phyloP scores from a whole-genome alignment of 1,140 invertebrate species.

The Neodiprion pinetum region DNA sequence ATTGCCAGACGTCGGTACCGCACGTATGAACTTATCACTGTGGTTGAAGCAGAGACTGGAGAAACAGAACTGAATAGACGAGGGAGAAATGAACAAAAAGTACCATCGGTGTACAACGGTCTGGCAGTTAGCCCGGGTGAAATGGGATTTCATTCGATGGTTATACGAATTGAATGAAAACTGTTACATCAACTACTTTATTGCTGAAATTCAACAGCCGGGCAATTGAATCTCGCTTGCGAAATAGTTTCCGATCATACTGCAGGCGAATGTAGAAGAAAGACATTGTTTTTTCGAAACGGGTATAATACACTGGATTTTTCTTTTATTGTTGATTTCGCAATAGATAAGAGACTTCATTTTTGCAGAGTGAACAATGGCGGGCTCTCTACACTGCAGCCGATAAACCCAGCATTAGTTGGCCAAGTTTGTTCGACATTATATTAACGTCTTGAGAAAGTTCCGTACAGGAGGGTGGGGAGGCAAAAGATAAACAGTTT shows the following conservation, averaged over 20 bases:
- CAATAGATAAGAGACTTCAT: no score
- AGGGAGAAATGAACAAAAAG: no score
- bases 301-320: no score
- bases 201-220: not conserved
- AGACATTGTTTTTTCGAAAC: no score
- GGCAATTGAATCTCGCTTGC: not conserved
- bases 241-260: not conserved
- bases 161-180: slow-evolving; percentile 3
- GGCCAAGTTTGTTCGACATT: not conserved
- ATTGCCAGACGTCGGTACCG: no score
- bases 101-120: not conserved
- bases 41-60: no score
- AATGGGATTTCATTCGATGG: not conserved
- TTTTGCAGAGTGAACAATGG: no score
- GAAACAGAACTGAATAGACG: no score
- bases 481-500: not conserved
- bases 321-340: no score
- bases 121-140: not conserved
- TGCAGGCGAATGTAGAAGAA: no score
- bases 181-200: not conserved
- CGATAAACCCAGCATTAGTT: not conserved
- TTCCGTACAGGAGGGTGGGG: not conserved
- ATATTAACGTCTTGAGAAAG: not conserved
- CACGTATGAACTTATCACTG: no score
- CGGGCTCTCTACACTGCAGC: not conserved